A percentile compares a stretch with the other conserved stretches of the same genome.
Conservation (phyloP, 2,797 vertebrate genomes). For the Platyrinchus mystaceus region DNA sequence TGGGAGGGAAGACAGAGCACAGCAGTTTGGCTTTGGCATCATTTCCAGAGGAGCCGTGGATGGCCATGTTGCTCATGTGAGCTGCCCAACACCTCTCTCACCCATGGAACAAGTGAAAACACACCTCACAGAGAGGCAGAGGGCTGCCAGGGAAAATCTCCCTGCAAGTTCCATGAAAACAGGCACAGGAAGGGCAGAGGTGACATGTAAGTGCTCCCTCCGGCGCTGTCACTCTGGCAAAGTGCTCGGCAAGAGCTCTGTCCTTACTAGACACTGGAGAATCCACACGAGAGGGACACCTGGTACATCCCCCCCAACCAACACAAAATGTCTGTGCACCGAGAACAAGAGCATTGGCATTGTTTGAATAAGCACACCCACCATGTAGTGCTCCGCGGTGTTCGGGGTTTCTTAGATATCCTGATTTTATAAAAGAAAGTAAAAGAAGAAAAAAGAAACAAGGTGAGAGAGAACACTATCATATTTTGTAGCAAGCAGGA, state of each 20-base stretch:
- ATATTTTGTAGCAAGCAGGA: conserved; percentile 71
- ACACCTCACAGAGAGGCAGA: neutral
- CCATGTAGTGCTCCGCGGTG: conserved; percentile 71
- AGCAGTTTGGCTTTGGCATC: neutral
- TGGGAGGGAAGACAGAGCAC: neutral
- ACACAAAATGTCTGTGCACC: conserved; percentile 39
- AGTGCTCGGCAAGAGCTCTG: neutral
- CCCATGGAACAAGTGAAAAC: neutral
- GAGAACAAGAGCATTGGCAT: conserved; percentile 68
- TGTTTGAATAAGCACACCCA: conserved; percentile 70
- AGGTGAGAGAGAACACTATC: conserved; percentile 72
- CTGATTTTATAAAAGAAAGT: conserved; percentile 73
- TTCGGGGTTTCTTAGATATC: conserved; percentile 72
- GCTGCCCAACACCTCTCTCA: neutral
- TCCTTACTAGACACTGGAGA: neutral
- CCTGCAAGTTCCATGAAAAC: neutral
- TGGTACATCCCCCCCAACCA: conserved; percentile 15
- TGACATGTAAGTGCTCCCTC: neutral
- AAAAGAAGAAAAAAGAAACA: conserved; percentile 74
- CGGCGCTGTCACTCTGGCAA: neutral
- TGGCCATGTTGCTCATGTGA: neutral
- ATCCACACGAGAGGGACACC: neutral
- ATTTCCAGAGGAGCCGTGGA: neutral
- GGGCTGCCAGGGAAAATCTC: neutral
- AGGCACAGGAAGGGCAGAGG: neutral